A percentile compares a stretch with the other conserved stretches of the same genome.
Conservation (phyloP, 2,113 vertebrate genomes). For the Cinclus cinclus region DNA sequence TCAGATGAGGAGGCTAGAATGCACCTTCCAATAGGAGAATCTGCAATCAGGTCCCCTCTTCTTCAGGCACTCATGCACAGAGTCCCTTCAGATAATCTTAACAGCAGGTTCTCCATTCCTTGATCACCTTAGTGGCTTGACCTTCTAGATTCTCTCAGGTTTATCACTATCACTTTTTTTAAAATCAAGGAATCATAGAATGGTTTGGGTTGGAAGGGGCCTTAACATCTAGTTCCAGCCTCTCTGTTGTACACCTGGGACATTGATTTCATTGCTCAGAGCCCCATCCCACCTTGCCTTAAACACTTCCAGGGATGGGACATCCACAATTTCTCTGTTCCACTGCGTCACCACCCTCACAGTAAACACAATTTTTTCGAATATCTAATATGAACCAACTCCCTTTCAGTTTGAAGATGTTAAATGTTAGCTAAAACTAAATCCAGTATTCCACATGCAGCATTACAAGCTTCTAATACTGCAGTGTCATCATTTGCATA, state of each 20-base stretch:
- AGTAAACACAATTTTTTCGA: too few species aligned
- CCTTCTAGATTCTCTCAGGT: not conserved
- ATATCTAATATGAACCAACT: not conserved
- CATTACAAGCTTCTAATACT: not conserved
- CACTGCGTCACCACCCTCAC: not conserved
- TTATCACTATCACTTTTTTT: not conserved
- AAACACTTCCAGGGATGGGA: not conserved
- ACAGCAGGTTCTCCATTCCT: not conserved
- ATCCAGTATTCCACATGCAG: not conserved
- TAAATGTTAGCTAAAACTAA: not conserved
- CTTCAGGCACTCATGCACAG: not conserved
- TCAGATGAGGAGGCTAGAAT: not conserved
- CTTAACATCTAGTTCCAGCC: not conserved
- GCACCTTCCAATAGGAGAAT: not conserved
- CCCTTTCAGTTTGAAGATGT: not conserved
- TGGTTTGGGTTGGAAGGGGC: too few species aligned
- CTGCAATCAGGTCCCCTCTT: not conserved
- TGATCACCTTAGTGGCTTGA: not conserved
- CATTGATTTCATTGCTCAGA: not conserved
- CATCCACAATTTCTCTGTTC: not conserved
- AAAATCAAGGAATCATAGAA: not conserved
- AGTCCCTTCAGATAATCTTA: too few species aligned
- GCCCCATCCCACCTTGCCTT: not conserved
- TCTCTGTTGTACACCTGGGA: not conserved
- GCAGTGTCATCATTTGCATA: not conserved